These are phyloP conservation scores for Ameiurus melas DNA, from an alignment of 2,113 vertebrate species.

Conservation along the genomic window DNA sequence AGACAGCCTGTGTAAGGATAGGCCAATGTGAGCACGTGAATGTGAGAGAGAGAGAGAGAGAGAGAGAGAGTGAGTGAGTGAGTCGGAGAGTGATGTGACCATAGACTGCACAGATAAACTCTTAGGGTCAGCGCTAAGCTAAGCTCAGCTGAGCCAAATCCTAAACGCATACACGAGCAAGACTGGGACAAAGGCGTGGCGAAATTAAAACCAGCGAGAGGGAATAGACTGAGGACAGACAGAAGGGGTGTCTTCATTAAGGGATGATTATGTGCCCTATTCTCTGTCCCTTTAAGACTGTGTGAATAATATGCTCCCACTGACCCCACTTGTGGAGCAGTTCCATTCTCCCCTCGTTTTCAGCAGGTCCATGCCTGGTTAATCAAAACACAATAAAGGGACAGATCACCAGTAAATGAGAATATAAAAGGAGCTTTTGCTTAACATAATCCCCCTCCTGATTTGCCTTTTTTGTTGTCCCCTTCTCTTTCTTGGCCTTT, in stretches of 20 bases:
- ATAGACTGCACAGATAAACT: constrained; percentile 47
- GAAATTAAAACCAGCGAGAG: constrained; percentile 65
- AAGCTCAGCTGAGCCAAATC: constrained; percentile 68
- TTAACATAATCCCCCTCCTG: constrained; percentile 55
- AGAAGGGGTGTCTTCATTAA: constrained; percentile 55
- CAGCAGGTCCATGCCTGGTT: constrained; percentile 52
- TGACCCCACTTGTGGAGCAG: constrained; percentile 48
- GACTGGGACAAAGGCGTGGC: constrained; percentile 53
- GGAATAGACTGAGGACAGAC: constrained; percentile 46
- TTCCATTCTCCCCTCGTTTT: constrained; percentile 42
- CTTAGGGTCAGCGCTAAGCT: constrained; percentile 62
- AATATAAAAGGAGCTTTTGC: constrained; percentile 59
- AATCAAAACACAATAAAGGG: constrained; percentile 56
- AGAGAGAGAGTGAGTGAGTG: constrained; percentile 29
- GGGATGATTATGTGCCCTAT: constrained; percentile 59
- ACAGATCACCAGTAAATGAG: constrained; percentile 58
- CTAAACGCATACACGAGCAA: constrained; percentile 57
- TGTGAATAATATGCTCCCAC: constrained; percentile 60
- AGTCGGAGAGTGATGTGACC: constrained; percentile 27
- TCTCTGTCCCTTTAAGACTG: constrained; percentile 56
- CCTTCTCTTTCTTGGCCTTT: constrained; percentile 45
- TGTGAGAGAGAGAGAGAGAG: constrained; percentile 41
- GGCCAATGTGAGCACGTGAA: constrained; percentile 22
- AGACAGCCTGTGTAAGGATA: constrained; percentile 24
- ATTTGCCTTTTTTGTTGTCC: constrained; percentile 55